Evolutionary conservation across 1,140 invertebrate species (phyloP), one percentile per base, ranked within the genome.

Genomic region (Pseudoatta argentina): DNA sequence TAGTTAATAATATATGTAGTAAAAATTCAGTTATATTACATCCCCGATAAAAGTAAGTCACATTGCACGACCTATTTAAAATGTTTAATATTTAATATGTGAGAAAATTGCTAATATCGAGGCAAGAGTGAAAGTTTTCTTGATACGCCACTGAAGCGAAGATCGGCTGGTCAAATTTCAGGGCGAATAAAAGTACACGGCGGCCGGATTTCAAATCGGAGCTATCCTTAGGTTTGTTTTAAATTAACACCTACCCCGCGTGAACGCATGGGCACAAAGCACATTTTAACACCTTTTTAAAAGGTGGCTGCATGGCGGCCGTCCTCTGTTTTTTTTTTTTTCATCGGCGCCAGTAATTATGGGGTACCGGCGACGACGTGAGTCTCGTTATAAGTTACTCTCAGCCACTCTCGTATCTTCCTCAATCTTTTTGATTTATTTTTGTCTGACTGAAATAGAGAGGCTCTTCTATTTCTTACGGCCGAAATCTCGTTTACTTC

Each of bases 261-360:
- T 67, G 92, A 73, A 48, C 48, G 44, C 69, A 51, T 39, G 27
- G 16, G 44, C 91, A 85, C 86, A 90, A 91, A 92, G 93, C 92
- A 93, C 90, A 89, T 92, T 93, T 93, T 93, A 93, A 93, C 93
- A 93, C 92, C 93, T 93, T 93, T 93, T 93, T 93, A 92, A 91
- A 90, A 75, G 73, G 79, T 83, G 86, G 78, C 90, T 89, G 61
- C 78, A 66, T 83, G 78, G 27, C 61, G 77, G 59, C 66, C 48
- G 61, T 27, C 67, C 76, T 18, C 59, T 76, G 71, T 67, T 79
- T 63, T 85, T 55, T 85, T 30, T 27, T 71, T 53, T 59, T 44
- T 53, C 55, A 88, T 57, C 89, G 87, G 83, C 88, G 85, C 87
- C 89, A 66, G 89, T 91, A 91, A 91, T 91, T 91, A 91, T 59